Evolutionary conservation across 2,888 invertebrate genomes (phyloP), one percentile per base, ranked within the genome.

Genomic region (Pseudolycoriella hygida): DNA sequence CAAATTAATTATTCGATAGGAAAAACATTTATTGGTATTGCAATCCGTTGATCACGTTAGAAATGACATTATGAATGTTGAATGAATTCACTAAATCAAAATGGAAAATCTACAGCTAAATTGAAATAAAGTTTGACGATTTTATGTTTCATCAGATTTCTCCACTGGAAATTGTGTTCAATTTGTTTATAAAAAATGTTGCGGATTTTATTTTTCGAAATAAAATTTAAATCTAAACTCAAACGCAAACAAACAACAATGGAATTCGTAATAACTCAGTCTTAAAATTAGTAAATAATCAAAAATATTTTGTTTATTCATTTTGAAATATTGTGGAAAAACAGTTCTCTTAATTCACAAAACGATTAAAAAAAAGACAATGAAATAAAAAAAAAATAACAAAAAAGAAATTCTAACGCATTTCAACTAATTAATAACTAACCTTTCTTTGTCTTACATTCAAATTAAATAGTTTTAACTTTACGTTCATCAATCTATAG

Each of bases 281-380:
- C 39, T 39, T 39, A 39, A 39, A 39, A 39, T 39, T 39, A 39
- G 17, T 39, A 39, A 39, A 39, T 39, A 39, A 14, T 37, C 37
- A 37, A 37, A 37, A 37, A 37, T 8, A 37, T 12, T 39, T 39
- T 39, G 14, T 39, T 34, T 34, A 34, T 34, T 34, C 15, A 34
- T 34, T 30, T 30, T 34, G 12, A 4, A 14, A 14, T 34, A 8
- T 34, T 34, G 8, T 25, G 25, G 8, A 25, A 25, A 25, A n/a
- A n/a, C n/a, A n/a, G n/a, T 25, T 25, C 25, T 25, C 25, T 25
- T 4, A 8, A 4, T 25, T 25, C 25, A 25, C 25, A 25, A 25
- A 6, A 6, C 8, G 4, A 25, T 25, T 25, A 37, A 37, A 14
- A 37, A 14, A 37, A 37, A 14, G 37, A 37, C 3, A 15, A 37